phyloP scores from a whole-genome alignment of 30 jellyfish, hydroid and myxozoan species.

The Cassiopea xamachana region DNA sequence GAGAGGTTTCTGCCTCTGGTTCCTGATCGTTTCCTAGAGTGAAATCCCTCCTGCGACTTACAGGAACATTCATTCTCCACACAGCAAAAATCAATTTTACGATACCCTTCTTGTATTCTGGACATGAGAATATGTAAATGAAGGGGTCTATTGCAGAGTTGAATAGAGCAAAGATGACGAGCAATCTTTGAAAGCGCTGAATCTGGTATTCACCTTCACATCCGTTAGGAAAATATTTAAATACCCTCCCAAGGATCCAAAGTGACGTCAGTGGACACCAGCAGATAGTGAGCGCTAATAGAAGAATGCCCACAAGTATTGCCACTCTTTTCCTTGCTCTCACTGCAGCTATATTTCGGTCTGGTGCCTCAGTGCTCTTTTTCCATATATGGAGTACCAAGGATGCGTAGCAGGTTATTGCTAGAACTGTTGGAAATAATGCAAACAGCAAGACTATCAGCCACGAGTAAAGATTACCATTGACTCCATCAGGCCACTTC shows the following conservation, averaged over 20 bases:
- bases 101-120: neutral
- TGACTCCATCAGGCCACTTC: slow-evolving; percentile 1
- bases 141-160: neutral
- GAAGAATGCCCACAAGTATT: neutral
- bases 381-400: neutral
- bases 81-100: neutral
- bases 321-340: slow-evolving; percentile 7
- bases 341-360: neutral
- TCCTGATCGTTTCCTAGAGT: neutral
- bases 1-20: neutral
- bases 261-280: neutral
- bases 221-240: neutral
- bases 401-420: neutral
- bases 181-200: neutral
- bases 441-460: neutral
- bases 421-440: neutral
- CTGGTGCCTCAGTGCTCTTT: neutral
- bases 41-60: neutral
- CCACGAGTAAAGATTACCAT: neutral
- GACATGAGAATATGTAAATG: neutral
- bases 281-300: neutral
- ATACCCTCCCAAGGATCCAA: neutral
- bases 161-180: neutral
- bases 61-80: neutral
- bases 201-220: neutral